Conservation (phyloP, 2,113 vertebrate genomes). For the Natator depressus region DNA sequence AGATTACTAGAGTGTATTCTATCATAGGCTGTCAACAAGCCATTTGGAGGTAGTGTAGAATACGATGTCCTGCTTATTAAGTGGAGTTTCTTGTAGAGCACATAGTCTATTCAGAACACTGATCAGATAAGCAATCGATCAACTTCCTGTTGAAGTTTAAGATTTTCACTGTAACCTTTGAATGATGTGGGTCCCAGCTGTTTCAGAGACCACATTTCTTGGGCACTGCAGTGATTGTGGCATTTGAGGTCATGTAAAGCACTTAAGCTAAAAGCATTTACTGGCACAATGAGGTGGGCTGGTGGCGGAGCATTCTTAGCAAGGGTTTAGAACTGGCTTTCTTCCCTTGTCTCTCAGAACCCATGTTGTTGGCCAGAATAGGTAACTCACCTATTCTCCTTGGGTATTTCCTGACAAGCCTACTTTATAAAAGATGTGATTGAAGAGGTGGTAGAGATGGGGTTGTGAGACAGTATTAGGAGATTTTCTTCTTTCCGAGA, state of each 20-base stretch:
- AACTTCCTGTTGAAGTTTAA: not conserved
- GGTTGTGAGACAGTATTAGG: not conserved
- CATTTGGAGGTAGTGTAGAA: not conserved
- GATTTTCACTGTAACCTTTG: not conserved
- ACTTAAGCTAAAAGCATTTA: not conserved
- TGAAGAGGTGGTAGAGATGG: not conserved
- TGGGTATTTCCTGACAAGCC: not conserved
- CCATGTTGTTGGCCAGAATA: not conserved
- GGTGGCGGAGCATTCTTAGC: not conserved
- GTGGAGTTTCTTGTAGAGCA: not conserved
- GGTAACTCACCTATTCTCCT: not conserved
- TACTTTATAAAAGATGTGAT: not conserved
- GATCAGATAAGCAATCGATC: not conserved
- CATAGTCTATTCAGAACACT: not conserved
- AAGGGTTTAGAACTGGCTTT: not conserved
- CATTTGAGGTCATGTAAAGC: not conserved
- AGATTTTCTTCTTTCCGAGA: not conserved
- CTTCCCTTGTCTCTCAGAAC: not conserved
- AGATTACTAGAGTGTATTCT: not conserved
- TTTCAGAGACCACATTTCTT: not conserved
- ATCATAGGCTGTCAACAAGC: not conserved
- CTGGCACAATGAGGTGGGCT: not conserved
- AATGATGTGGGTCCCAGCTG: not conserved
- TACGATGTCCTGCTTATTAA: not conserved
- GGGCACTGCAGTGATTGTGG: not conserved